Evolutionary conservation across 2,113 vertebrate species (phyloP).

Genomic region (Brachionichthys hirsutus): DNA sequence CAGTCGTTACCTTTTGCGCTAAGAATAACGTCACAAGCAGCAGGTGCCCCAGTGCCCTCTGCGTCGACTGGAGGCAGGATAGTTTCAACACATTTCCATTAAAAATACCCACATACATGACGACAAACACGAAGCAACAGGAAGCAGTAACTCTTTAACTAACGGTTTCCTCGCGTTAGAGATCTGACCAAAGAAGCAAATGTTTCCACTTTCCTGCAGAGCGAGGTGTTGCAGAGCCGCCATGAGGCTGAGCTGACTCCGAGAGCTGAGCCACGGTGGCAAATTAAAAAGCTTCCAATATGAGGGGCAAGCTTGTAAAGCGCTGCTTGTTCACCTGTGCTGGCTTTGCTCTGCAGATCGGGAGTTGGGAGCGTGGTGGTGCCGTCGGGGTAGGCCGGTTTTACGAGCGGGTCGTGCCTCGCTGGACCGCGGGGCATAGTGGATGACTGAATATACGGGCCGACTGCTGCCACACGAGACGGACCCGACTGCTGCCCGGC

Average conservation of each 20-base stretch:
- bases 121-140: not conserved
- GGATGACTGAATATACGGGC: constrained; percentile 95
- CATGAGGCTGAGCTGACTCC: too few species aligned
- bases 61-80: constrained; percentile 47
- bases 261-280: constrained; percentile 6
- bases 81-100: constrained; percentile 26
- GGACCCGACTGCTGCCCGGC: constrained; percentile 79
- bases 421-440: constrained; percentile 89
- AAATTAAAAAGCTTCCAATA: not conserved
- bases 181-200: too few species aligned
- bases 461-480: constrained; percentile 93
- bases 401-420: constrained; percentile 87
- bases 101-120: not conserved
- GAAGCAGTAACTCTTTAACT: not conserved
- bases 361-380: constrained; percentile 77
- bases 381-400: constrained; percentile 86
- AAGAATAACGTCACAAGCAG: constrained; percentile 63
- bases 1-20: constrained; percentile 74
- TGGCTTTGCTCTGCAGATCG: constrained; percentile 66
- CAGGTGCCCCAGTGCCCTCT: constrained; percentile 35
- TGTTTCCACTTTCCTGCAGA: not conserved
- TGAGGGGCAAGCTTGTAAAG: constrained; percentile 1
- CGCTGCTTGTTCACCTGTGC: constrained; percentile 55
- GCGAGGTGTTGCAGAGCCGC: not conserved
- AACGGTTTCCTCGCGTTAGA: not conserved